phyloP scores from a whole-genome alignment of 37 sponge, comb jelly and placozoan species.

The Eunapius fragilis region DNA sequence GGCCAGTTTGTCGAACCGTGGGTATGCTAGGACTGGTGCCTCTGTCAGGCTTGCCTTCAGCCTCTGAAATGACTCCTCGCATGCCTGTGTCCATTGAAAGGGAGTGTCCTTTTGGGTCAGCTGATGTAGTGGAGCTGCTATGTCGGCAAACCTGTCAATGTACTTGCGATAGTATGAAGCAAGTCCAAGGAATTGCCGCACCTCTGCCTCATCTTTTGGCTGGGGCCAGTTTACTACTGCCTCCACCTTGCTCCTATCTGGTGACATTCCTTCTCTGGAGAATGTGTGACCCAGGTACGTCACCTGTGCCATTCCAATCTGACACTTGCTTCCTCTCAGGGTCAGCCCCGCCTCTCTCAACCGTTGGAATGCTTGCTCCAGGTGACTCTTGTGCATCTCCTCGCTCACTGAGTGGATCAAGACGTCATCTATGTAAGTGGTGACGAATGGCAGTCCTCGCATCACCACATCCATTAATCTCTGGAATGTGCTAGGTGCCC shows the following conservation, averaged over 20 bases:
- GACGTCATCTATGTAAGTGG: conserved; percentile 58
- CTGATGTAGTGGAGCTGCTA: conserved; percentile 45
- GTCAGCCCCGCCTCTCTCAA: conserved; percentile 59
- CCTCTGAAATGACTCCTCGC: too few species aligned
- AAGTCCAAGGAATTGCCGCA: conserved; percentile 57
- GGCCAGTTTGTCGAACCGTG: conserved; percentile 25
- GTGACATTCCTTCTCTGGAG: conserved; percentile 44
- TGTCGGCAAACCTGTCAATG: conserved; percentile 54
- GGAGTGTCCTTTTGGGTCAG: conserved; percentile 48
- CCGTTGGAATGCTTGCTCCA: conserved; percentile 60
- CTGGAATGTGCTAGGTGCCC: conserved; percentile 68
- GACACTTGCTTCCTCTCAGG: conserved; percentile 47
- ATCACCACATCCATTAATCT: conserved; percentile 55
- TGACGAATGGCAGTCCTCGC: conserved; percentile 43
- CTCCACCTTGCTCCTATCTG: too few species aligned
- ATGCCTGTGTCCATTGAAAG: too few species aligned
- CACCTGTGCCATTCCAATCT: conserved; percentile 40
- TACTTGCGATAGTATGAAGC: conserved; percentile 61
- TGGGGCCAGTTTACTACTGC: too few species aligned
- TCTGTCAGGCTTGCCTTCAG: conserved; percentile 39
- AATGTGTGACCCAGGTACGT: conserved; percentile 57
- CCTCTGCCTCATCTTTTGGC: background rate
- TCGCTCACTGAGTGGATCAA: conserved; percentile 24
- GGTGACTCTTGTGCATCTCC: conserved; percentile 21
- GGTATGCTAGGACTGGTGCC: conserved; percentile 60